Percentiles rank a stretch among this genome's conserved stretches.
Conservation (phyloP, 2,113 vertebrate species). For the Cyphomyrus discorhynchus region DNA sequence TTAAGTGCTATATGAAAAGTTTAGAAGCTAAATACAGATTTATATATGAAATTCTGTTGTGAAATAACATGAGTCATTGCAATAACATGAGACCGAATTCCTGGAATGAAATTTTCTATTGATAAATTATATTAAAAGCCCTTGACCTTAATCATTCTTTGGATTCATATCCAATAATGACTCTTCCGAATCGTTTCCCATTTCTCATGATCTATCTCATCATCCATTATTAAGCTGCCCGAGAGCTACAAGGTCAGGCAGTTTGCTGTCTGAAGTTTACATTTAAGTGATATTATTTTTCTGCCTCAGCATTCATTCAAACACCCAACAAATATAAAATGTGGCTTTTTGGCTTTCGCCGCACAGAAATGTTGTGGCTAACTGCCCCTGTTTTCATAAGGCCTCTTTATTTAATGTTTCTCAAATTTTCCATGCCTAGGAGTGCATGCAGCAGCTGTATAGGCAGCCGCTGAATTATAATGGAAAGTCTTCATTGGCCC, state of each 20-base stretch:
- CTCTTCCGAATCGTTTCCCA: not conserved
- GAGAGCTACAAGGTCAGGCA: not conserved
- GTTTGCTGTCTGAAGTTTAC: conserved; percentile 4
- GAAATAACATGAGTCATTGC: not conserved
- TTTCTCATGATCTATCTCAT: not conserved
- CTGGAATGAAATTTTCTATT: not conserved
- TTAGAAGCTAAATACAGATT: not conserved
- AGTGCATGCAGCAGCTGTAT: not conserved
- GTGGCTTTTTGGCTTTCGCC: not conserved
- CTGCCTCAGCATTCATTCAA: not conserved
- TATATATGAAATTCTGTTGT: not conserved
- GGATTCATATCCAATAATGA: not conserved
- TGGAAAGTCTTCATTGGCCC: not conserved
- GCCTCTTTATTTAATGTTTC: not conserved
- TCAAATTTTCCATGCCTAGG: not conserved
- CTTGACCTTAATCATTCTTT: not conserved
- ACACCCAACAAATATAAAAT: not conserved
- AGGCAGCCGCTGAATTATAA: not conserved
- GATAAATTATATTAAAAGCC: not conserved
- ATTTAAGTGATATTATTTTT: not conserved
- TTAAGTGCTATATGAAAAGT: not conserved
- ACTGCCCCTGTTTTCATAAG: not conserved
- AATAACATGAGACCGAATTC: not conserved
- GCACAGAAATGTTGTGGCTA: not conserved
- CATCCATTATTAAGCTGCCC: not conserved